These are phyloP conservation scores for Amiota mariae DNA, from an alignment of 2,888 invertebrate species.

Conservation along the genomic window DNA sequence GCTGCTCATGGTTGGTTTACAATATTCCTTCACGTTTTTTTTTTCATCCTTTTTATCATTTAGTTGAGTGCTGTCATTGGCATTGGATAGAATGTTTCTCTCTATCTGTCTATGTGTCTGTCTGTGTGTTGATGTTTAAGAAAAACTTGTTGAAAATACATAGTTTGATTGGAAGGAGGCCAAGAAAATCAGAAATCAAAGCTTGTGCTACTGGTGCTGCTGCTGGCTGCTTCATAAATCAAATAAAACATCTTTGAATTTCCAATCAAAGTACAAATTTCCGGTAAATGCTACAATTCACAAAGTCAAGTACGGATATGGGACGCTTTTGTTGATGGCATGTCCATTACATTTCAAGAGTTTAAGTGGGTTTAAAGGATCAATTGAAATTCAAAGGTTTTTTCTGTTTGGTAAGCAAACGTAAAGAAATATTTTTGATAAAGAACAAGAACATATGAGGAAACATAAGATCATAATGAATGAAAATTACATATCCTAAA, in stretches of 20 bases:
- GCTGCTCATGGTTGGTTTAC: background rate
- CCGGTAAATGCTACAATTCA: conserved; percentile 4
- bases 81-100: background rate
- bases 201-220: background rate
- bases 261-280: conserved; percentile 4
- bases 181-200: background rate
- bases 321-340: conserved; percentile 58
- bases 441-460: too few relatives aligned
- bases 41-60: background rate
- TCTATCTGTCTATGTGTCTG: background rate
- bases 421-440: too few relatives aligned
- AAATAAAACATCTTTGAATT: conserved; percentile 7
- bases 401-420: too few relatives aligned
- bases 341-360: background rate
- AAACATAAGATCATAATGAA: too few relatives aligned
- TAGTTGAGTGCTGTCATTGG: conserved; percentile 13
- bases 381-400: too few relatives aligned
- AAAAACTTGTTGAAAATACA: background rate
- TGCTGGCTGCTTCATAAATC: background rate
- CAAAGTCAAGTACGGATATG: conserved; percentile 47
- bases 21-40: too few relatives aligned
- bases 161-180: background rate
- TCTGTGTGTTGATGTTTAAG: background rate
- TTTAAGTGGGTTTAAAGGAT: too few relatives aligned
- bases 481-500: too few relatives aligned